Percentiles rank a stretch among this genome's conserved stretches.
These are phyloP conservation scores for Tetragnatha versicolor DNA, from an alignment of 1,140 invertebrate genomes.

Conservation along the genomic window DNA sequence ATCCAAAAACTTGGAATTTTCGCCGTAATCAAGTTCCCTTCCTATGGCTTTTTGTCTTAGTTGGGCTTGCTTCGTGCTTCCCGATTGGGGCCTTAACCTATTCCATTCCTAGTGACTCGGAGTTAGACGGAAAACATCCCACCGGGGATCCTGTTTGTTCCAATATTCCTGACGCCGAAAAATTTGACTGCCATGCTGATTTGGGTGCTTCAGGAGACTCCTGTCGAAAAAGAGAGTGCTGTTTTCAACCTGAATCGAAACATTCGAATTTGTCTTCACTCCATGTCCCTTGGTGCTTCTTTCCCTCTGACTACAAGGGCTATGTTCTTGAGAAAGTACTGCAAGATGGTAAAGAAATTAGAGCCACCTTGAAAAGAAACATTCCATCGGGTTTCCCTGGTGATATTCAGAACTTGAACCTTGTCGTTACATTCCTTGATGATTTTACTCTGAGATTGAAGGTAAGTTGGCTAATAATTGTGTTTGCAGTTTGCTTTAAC, in stretches of 20 bases:
- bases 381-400: slow-evolving; percentile 72
- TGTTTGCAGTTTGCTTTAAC: neutral
- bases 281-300: slow-evolving; percentile 59
- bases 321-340: slow-evolving; percentile 52
- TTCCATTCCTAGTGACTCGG: no score
- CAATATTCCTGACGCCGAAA: slow-evolving; percentile 25
- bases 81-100: no score
- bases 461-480: slow-evolving; percentile 57
- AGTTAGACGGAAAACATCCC: no score
- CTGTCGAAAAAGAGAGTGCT: slow-evolving; percentile 65
- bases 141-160: slow-evolving; percentile 31
- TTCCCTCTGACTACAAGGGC: slow-evolving; percentile 58
- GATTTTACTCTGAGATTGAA: slow-evolving; percentile 27
- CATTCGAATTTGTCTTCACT: no score
- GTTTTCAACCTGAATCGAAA: slow-evolving; percentile 62
- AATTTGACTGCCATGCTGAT: slow-evolving; percentile 66
- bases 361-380: slow-evolving; percentile 68
- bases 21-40: no score
- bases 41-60: no score
- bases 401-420: slow-evolving; percentile 68
- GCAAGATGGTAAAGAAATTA: slow-evolving; percentile 24
- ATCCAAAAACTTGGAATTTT: no score
- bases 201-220: slow-evolving; percentile 57
- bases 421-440: slow-evolving; percentile 40
- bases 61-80: no score